Conservation (phyloP, 2,888 invertebrate genomes). For the Danaus chrysippus region DNA sequence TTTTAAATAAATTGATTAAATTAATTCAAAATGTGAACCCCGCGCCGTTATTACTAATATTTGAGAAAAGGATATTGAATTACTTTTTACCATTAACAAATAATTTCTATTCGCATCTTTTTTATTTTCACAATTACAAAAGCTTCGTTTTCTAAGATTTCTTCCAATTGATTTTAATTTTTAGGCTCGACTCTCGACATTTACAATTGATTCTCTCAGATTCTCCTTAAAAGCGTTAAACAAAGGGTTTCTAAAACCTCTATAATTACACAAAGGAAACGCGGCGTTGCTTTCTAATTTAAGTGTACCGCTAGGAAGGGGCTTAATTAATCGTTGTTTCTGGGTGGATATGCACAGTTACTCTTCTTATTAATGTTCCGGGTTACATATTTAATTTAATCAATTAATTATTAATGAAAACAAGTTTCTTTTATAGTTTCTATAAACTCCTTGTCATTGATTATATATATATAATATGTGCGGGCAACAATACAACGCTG, state of each 20-base stretch:
- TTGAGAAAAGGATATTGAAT: too few relatives aligned
- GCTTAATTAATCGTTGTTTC: constrained; percentile 45
- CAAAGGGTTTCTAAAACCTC: constrained; percentile 31
- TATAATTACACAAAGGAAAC: constrained; percentile 42
- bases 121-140: too few relatives aligned
- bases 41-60: too few relatives aligned
- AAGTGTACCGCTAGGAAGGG: constrained; percentile 38
- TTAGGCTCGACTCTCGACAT: constrained; percentile 12
- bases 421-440: too few relatives aligned
- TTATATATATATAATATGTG: too few relatives aligned
- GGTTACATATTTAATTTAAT: constrained; percentile 30
- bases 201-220: constrained; percentile 17
- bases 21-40: too few relatives aligned
- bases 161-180: background rate
- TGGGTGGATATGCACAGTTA: constrained; percentile 36
- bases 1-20: too few relatives aligned
- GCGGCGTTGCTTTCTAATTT: constrained; percentile 42
- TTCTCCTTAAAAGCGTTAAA: constrained; percentile 16
- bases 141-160: too few relatives aligned
- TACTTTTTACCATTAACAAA: too few relatives aligned
- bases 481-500: too few relatives aligned
- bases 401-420: constrained; percentile 10
- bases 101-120: too few relatives aligned
- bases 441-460: too few relatives aligned
- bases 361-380: constrained; percentile 33